phyloP scores from a whole-genome alignment of 2,113 vertebrate genomes.

The Ramphastos sulfuratus region DNA sequence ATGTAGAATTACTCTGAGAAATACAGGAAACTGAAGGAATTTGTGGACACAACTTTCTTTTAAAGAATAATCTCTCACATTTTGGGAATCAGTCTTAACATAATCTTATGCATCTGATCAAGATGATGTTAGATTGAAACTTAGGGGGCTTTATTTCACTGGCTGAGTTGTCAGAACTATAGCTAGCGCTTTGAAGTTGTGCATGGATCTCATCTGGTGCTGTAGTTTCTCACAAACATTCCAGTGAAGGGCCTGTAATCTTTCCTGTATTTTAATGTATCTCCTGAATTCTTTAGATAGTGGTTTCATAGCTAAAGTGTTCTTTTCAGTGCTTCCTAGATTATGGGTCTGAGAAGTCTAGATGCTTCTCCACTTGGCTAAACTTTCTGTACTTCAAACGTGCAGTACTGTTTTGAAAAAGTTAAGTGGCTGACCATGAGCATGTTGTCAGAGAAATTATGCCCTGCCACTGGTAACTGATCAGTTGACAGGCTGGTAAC shows the following conservation, averaged over 20 bases:
- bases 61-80: neutral
- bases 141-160: neutral
- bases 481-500: neutral
- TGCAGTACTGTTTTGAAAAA: neutral
- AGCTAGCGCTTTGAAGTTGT: neutral
- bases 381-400: neutral
- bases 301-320: neutral
- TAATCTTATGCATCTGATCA: neutral
- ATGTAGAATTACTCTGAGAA: neutral
- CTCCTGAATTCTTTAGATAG: neutral
- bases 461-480: neutral
- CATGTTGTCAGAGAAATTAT: neutral
- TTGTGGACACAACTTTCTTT: neutral
- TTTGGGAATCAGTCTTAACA: neutral
- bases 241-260: neutral
- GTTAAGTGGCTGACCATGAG: neutral
- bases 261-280: too few relatives aligned
- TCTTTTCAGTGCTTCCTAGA: neutral
- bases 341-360: neutral
- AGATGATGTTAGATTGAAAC: neutral
- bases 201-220: neutral
- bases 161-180: neutral
- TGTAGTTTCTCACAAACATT: neutral
- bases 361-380: neutral
- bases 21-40: neutral